Evolutionary conservation across 2,113 vertebrate species (phyloP).

Genomic region (Tichodroma muraria): DNA sequence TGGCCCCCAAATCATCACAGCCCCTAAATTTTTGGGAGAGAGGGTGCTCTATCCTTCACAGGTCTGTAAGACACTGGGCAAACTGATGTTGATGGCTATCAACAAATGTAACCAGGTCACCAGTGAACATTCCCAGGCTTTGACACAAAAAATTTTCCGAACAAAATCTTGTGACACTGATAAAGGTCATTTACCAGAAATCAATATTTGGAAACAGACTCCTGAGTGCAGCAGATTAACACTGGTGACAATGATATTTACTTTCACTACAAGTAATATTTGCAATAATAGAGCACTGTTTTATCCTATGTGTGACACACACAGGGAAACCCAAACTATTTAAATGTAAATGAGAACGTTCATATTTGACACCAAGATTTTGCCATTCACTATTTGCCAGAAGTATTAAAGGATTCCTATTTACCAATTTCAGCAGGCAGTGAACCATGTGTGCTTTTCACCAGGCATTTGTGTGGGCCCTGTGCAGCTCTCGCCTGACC

Average conservation of each 20-base stretch:
- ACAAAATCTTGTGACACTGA: neutral
- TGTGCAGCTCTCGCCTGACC: neutral
- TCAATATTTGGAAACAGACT: constrained; percentile 43
- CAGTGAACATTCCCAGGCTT: neutral
- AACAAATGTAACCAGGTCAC: neutral
- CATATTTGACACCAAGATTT: constrained; percentile 33
- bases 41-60: neutral
- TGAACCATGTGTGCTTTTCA: neutral
- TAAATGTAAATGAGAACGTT: constrained; percentile 61
- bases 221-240: constrained; percentile 12
- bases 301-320: neutral
- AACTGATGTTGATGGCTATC: neutral
- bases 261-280: constrained; percentile 31
- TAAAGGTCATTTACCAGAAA: constrained; percentile 46
- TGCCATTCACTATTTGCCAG: constrained; percentile 3
- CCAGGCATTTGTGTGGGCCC: neutral
- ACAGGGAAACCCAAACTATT: constrained; percentile 33
- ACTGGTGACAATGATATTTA: constrained; percentile 14
- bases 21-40: neutral
- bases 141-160: neutral
- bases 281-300: constrained; percentile 25
- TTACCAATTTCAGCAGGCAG: neutral
- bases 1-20: neutral
- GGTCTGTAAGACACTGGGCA: neutral
- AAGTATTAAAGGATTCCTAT: constrained; percentile 40